Evolutionary conservation across 1,140 invertebrate species (phyloP).

Genomic region (Pseudomyrmex gracilis): DNA sequence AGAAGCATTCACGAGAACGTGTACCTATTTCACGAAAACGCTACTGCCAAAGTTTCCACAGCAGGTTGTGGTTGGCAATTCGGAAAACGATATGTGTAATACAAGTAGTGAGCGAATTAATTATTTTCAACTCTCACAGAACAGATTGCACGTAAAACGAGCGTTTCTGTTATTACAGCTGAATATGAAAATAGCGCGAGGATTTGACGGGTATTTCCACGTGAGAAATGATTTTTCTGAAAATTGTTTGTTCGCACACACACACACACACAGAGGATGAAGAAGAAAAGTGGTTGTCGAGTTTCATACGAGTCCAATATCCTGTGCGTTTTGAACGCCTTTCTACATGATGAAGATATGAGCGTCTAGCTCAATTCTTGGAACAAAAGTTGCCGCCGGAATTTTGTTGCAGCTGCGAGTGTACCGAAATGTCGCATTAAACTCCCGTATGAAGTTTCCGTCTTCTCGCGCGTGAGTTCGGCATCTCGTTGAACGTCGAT

Average conservation of each 20-base stretch:
- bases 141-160: neutral
- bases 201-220: slow-evolving; percentile 2
- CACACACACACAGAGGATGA: slow-evolving; percentile 10
- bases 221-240: slow-evolving; percentile 35
- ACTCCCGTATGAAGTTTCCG: slow-evolving; percentile 58
- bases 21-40: slow-evolving; percentile 42
- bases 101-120: slow-evolving; percentile 2
- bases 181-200: neutral
- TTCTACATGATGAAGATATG: slow-evolving; percentile 52
- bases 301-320: slow-evolving; percentile 54
- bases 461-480: slow-evolving; percentile 27
- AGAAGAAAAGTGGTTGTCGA: slow-evolving; percentile 11
- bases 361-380: slow-evolving; percentile 15
- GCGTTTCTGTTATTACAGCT: neutral
- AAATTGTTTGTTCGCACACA: neutral
- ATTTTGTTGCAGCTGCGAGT: slow-evolving; percentile 48
- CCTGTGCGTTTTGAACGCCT: slow-evolving; percentile 24
- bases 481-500: slow-evolving; percentile 42
- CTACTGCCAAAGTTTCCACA: slow-evolving; percentile 31
- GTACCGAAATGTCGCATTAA: slow-evolving; percentile 60
- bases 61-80: slow-evolving; percentile 19
- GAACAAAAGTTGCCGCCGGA: slow-evolving; percentile 38
- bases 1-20: neutral
- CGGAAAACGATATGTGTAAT: neutral
- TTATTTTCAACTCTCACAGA: neutral